These are phyloP conservation scores for Erannis defoliaria DNA, from an alignment of 2,888 invertebrate species.

Conservation along the genomic window DNA sequence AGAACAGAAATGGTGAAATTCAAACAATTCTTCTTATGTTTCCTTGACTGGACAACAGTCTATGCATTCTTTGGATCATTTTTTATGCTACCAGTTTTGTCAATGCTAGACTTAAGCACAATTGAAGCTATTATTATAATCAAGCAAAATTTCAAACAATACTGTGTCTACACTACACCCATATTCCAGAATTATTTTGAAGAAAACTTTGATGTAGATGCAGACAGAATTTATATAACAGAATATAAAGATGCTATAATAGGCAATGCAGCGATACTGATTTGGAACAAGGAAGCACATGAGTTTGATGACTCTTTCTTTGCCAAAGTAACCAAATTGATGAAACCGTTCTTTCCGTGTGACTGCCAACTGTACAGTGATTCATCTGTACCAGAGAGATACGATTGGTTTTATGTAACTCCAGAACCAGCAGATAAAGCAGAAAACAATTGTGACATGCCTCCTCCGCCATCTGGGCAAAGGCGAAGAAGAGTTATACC, in stretches of 20 bases:
- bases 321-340: constrained; percentile 51
- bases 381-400: constrained; percentile 43
- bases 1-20: constrained; percentile 42
- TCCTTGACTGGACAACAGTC: constrained; percentile 56
- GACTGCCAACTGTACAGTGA: constrained; percentile 44
- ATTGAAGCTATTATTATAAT: constrained; percentile 63
- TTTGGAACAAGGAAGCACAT: constrained; percentile 65
- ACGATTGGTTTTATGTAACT: constrained; percentile 59
- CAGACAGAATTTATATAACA: constrained; percentile 44
- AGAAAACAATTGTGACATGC: constrained; percentile 26
- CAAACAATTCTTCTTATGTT: constrained; percentile 52
- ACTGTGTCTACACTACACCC: constrained; percentile 55
- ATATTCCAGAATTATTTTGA: constrained; percentile 59
- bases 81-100: constrained; percentile 47
- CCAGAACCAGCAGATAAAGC: constrained; percentile 40
- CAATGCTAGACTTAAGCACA: constrained; percentile 47
- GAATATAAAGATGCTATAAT: constrained; percentile 44
- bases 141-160: constrained; percentile 42
- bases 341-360: constrained; percentile 63
- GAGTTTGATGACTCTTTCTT: constrained; percentile 67
- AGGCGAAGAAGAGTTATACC: constrained; percentile 54
- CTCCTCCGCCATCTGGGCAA: constrained; percentile 16
- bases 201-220: constrained; percentile 54
- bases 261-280: constrained; percentile 61
- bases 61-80: constrained; percentile 47